These are phyloP conservation scores for Eulemur albifrons DNA, from an alignment of 2,797 vertebrate species.

Conservation along the genomic window DNA sequence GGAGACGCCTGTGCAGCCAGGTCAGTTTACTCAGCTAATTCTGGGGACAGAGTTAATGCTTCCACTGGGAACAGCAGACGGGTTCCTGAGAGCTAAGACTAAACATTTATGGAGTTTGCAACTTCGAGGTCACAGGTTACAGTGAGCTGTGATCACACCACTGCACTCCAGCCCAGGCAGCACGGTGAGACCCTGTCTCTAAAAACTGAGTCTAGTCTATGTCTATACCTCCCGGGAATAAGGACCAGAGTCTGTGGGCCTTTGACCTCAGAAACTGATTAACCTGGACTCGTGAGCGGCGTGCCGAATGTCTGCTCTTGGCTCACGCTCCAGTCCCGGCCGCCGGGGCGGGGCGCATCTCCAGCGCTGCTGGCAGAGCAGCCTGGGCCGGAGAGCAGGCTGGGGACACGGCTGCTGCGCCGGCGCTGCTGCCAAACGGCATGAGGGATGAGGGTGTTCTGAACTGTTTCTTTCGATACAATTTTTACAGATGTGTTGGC, in stretches of 20 bases:
- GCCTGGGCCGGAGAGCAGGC: not conserved
- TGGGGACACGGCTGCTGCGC: slow-evolving; percentile 78
- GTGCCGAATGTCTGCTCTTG: not conserved
- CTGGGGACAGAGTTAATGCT: not conserved
- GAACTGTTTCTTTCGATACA: slow-evolving; percentile 72
- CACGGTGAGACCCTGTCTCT: no score
- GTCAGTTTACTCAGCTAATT: not conserved
- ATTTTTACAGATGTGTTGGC: slow-evolving; percentile 82
- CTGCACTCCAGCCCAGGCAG: not conserved
- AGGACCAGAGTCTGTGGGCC: not conserved
- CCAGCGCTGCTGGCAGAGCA: no score
- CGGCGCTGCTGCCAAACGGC: slow-evolving; percentile 68
- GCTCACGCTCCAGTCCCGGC: not conserved
- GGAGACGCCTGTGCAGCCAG: not conserved
- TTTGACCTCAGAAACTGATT: not conserved
- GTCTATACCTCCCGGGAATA: not conserved
- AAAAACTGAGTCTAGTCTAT: not conserved
- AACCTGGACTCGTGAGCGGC: not conserved
- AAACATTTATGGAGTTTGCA: not conserved
- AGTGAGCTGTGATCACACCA: not conserved
- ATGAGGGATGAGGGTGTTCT: slow-evolving; percentile 78
- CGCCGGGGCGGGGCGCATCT: not conserved
- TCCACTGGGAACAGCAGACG: not conserved
- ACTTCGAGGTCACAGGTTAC: not conserved
- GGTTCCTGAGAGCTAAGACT: not conserved